Conservation (phyloP, 2,888 invertebrate genomes). For the Protodeltote pygarga region DNA sequence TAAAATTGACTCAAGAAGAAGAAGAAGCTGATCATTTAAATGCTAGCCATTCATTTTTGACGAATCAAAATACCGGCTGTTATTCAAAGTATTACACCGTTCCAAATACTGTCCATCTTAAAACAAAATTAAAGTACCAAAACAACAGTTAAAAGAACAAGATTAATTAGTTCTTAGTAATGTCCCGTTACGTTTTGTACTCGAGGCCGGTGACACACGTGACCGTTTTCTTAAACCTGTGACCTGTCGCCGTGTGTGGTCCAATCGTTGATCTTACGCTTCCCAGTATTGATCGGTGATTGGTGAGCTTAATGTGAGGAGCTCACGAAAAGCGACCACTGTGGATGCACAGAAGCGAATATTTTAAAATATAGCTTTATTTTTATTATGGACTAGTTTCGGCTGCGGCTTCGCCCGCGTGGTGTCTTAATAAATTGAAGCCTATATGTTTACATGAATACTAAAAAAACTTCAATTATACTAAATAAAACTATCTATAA, state of each 20-base stretch:
- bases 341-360: slow-evolving; percentile 1
- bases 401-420: too few species aligned
- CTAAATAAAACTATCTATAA: too few species aligned
- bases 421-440: too few species aligned
- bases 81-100: neutral
- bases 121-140: slow-evolving; percentile 32
- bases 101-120: neutral
- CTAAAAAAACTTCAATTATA: too few species aligned
- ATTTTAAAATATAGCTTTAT: too few species aligned
- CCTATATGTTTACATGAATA: too few species aligned
- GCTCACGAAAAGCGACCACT: slow-evolving; percentile 3
- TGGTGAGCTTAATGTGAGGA: slow-evolving; percentile 28
- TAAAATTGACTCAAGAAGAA: too few species aligned
- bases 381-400: too few species aligned
- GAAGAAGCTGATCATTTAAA: too few species aligned
- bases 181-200: slow-evolving; percentile 42
- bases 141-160: slow-evolving; percentile 43
- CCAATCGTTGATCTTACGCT: slow-evolving; percentile 44
- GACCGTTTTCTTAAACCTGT: slow-evolving; percentile 50
- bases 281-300: slow-evolving; percentile 49
- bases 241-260: slow-evolving; percentile 53
- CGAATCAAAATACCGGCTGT: neutral
- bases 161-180: slow-evolving; percentile 42
- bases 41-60: neutral
- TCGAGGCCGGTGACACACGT: slow-evolving; percentile 40